Percentiles rank a stretch among this genome's conserved stretches.
Conservation (phyloP, 2,797 vertebrate species). For the Thaleichthys pacificus region DNA sequence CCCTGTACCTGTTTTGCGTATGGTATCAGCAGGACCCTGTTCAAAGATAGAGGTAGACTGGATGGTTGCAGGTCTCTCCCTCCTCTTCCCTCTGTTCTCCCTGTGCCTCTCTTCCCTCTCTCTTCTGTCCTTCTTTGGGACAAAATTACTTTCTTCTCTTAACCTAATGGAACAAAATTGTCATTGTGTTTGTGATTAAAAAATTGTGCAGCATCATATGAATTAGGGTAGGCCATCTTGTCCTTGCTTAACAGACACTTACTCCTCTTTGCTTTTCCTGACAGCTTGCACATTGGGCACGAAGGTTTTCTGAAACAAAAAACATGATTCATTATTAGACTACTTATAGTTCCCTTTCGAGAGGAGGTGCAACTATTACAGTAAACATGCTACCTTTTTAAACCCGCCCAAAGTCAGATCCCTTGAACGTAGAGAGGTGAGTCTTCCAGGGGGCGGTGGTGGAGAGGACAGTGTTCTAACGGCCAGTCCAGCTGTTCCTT, state of each 20-base stretch:
- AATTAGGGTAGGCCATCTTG: neutral
- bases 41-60: slow-evolving; percentile 83
- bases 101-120: slow-evolving; percentile 56
- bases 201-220: neutral
- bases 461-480: slow-evolving; percentile 48
- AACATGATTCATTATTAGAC: neutral
- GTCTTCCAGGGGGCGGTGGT: slow-evolving; percentile 60
- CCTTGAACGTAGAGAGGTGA: slow-evolving; percentile 74
- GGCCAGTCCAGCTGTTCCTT: slow-evolving; percentile 46
- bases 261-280: slow-evolving; percentile 79
- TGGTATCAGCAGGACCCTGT: slow-evolving; percentile 71
- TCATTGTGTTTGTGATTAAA: neutral
- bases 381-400: slow-evolving; percentile 65
- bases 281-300: slow-evolving; percentile 76
- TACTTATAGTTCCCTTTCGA: neutral
- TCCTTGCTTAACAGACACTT: slow-evolving; percentile 45
- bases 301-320: slow-evolving; percentile 71
- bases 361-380: neutral
- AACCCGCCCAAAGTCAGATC: slow-evolving; percentile 74
- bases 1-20: slow-evolving; percentile 66
- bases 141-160: slow-evolving; percentile 48
- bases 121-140: slow-evolving; percentile 65
- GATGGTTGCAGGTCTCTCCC: slow-evolving; percentile 72
- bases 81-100: slow-evolving; percentile 67
- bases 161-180: slow-evolving; percentile 45